These are phyloP conservation scores for Lithosia quadra DNA, from an alignment of 2,888 invertebrate species.

Conservation along the genomic window DNA sequence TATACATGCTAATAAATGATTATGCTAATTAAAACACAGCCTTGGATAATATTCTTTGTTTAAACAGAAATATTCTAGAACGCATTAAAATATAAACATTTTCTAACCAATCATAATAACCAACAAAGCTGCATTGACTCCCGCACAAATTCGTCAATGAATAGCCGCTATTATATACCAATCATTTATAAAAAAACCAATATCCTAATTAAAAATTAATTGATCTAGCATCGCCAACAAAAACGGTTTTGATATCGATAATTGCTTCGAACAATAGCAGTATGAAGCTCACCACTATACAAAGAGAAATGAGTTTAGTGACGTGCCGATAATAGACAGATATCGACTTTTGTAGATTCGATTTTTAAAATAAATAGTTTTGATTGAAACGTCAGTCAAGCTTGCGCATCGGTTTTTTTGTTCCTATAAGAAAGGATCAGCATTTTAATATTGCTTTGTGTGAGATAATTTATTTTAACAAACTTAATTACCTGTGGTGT, in stretches of 20 bases:
- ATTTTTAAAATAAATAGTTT: conserved; percentile 70
- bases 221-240: conserved; percentile 57
- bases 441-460: conserved; percentile 19
- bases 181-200: conserved; percentile 48
- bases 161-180: conserved; percentile 1
- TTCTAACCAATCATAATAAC: neutral
- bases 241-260: conserved; percentile 56
- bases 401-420: conserved; percentile 42
- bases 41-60: conserved; percentile 26
- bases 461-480: conserved; percentile 21
- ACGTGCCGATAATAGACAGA: conserved; percentile 64
- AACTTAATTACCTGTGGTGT: conserved; percentile 18
- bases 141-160: conserved; percentile 3
- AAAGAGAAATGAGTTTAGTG: conserved; percentile 56
- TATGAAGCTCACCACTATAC: conserved; percentile 65
- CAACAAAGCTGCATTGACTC: neutral
- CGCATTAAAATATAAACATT: neutral
- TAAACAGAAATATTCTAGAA: neutral
- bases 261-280: conserved; percentile 61
- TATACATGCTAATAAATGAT: neutral
- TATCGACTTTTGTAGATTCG: conserved; percentile 53
- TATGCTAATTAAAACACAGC: neutral
- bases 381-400: conserved; percentile 75
- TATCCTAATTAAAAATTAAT: conserved; percentile 63
- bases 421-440: conserved; percentile 19